A percentile compares a stretch with the other conserved stretches of the same genome.
Conservation (phyloP, 2,888 invertebrate genomes). For the Tyria jacobaeae region DNA sequence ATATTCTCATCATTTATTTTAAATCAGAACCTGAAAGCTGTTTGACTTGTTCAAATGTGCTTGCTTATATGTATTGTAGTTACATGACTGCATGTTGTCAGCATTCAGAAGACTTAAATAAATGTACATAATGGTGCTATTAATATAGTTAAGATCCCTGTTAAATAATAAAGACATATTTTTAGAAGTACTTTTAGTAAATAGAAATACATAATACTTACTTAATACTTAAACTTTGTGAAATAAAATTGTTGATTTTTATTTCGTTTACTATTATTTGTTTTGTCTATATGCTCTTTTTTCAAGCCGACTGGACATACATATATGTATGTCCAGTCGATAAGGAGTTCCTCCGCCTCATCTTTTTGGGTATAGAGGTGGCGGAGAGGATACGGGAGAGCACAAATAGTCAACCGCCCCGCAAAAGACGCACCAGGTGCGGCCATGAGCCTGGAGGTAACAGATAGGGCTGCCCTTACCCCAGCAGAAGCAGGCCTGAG, state of each 20-base stretch:
- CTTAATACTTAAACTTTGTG: conserved; percentile 35
- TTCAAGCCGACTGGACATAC: too few species aligned
- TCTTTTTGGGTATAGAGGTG: too few species aligned
- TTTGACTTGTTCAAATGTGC: background rate
- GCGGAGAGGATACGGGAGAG: too few species aligned
- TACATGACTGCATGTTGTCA: conserved; percentile 29
- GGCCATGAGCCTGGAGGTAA: too few species aligned
- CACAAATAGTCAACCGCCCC: too few species aligned
- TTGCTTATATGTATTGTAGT: conserved; percentile 22
- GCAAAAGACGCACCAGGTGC: too few species aligned
- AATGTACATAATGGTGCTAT: conserved; percentile 62
- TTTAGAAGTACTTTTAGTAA: conserved; percentile 48
- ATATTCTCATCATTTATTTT: background rate
- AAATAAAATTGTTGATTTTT: conserved; percentile 48
- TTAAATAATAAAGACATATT: conserved; percentile 39
- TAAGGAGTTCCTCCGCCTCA: too few species aligned
- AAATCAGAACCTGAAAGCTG: background rate
- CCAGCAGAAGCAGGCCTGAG: too few species aligned
- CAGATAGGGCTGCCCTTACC: too few species aligned
- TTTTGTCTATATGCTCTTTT: background rate
- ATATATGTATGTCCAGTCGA: too few species aligned
- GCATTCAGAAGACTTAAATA: conserved; percentile 43
- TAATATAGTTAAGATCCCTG: conserved; percentile 31
- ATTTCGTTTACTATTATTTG: conserved; percentile 17
- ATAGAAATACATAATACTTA: conserved; percentile 14